Conservation (phyloP, 2,888 invertebrate genomes). For the Morpho achilles region DNA sequence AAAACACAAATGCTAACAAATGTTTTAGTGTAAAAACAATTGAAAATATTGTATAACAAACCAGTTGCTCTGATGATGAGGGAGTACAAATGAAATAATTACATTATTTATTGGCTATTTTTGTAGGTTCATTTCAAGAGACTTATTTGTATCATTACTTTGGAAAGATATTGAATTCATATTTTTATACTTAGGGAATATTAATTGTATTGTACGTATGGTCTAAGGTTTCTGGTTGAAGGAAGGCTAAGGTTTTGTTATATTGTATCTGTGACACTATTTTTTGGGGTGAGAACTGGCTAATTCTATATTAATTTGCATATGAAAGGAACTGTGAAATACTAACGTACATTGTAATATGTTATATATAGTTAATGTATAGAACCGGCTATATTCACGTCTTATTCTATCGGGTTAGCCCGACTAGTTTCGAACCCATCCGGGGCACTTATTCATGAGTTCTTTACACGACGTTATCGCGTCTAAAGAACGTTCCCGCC, state of each 20-base stretch:
- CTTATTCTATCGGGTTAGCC: too few species aligned
- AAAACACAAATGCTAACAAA: constrained; percentile 11
- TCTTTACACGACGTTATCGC: too few species aligned
- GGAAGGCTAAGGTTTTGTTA: constrained; percentile 10
- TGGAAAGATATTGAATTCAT: constrained; percentile 68
- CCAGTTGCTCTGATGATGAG: constrained; percentile 74
- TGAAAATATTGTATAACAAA: constrained; percentile 32
- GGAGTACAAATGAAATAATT: constrained; percentile 65
- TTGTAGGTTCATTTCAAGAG: constrained; percentile 50
- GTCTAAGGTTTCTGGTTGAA: constrained; percentile 30
- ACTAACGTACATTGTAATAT: too few species aligned
- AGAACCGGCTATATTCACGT: too few species aligned
- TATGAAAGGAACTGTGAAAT: too few species aligned
- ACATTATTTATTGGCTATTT: constrained; percentile 60
- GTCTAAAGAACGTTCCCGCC: too few species aligned
- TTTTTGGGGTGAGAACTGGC: too few species aligned
- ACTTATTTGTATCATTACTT: constrained; percentile 39
- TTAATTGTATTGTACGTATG: constrained; percentile 36
- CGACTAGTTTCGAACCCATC: too few species aligned
- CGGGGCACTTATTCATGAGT: too few species aligned
- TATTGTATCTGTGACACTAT: neutral
- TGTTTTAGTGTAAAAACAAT: constrained; percentile 20
- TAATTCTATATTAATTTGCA: too few species aligned
- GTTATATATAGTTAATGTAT: too few species aligned
- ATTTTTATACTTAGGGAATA: constrained; percentile 76